Percentiles rank a stretch among this genome's conserved stretches.
Conservation (phyloP, 2,113 vertebrate species). For the Thamnophis sirtalis region DNA sequence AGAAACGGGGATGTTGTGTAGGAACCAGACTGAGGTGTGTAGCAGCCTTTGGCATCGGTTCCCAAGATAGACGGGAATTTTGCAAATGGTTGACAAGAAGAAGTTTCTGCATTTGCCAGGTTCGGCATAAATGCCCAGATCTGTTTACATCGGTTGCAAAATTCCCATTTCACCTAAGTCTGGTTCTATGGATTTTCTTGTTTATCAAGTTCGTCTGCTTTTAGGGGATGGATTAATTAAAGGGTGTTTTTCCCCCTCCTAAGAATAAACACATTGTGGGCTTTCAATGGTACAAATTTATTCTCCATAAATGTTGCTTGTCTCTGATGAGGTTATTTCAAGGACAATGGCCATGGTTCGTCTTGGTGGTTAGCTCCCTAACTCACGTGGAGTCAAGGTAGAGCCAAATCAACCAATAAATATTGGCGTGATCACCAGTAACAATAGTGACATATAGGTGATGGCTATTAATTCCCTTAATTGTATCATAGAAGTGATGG, state of each 20-base stretch:
- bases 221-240: not conserved
- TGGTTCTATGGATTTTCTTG: too few species aligned
- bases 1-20: not conserved
- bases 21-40: too few species aligned
- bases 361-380: not conserved
- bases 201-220: not conserved
- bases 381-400: not conserved
- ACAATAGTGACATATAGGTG: not conserved
- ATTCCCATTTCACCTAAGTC: not conserved
- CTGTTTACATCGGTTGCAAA: not conserved
- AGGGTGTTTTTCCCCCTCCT: not conserved
- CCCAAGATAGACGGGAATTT: not conserved
- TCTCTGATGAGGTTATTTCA: not conserved
- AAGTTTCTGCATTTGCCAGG: not conserved
- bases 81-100: not conserved
- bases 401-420: not conserved
- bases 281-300: not conserved
- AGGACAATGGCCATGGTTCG: not conserved
- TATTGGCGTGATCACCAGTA: not conserved
- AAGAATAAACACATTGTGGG: not conserved
- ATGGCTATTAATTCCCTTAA: not conserved
- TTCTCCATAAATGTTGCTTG: not conserved
- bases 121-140: not conserved
- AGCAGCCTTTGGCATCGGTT: not conserved
- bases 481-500: not conserved